Percentiles rank a stretch among this genome's conserved stretches.
phyloP scores from a whole-genome alignment of 1,140 invertebrate species.

The Macrobrachium nipponense region DNA sequence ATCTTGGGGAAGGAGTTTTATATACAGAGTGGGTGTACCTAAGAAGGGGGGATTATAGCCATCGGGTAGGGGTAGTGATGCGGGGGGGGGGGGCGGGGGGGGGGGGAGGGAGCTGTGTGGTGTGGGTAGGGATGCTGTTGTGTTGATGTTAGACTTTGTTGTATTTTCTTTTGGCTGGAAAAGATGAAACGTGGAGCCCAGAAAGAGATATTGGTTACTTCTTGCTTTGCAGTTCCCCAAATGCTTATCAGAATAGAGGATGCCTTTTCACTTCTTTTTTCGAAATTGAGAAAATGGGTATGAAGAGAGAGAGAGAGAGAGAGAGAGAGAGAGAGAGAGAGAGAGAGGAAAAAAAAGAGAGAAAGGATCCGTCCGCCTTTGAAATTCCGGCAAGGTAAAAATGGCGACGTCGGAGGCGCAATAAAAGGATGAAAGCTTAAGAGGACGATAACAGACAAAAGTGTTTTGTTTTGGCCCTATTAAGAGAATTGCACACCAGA shows the following conservation, averaged over 20 bases:
- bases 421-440: constrained; percentile 61
- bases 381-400: constrained; percentile 44
- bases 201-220: constrained; percentile 29
- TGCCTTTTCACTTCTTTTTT: constrained; percentile 9
- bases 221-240: constrained; percentile 30
- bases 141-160: constrained; percentile 33
- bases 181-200: constrained; percentile 42
- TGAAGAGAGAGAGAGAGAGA: not conserved
- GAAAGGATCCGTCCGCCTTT: constrained; percentile 27
- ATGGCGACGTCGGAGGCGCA: constrained; percentile 52
- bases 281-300: constrained; percentile 22
- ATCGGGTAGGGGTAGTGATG: no score
- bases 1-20: no score
- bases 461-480: constrained; percentile 58
- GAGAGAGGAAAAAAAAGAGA: not conserved
- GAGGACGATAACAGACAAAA: constrained; percentile 59
- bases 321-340: not conserved
- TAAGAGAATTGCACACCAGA: constrained; percentile 55
- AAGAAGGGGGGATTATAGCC: not conserved
- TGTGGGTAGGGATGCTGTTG: no score
- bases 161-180: constrained; percentile 19
- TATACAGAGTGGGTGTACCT: no score
- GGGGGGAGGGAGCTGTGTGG: no score
- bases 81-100: no score
- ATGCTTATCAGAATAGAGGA: constrained; percentile 47